These are phyloP conservation scores for Morone saxatilis DNA, from an alignment of 2,113 vertebrate species.

Conservation along the genomic window DNA sequence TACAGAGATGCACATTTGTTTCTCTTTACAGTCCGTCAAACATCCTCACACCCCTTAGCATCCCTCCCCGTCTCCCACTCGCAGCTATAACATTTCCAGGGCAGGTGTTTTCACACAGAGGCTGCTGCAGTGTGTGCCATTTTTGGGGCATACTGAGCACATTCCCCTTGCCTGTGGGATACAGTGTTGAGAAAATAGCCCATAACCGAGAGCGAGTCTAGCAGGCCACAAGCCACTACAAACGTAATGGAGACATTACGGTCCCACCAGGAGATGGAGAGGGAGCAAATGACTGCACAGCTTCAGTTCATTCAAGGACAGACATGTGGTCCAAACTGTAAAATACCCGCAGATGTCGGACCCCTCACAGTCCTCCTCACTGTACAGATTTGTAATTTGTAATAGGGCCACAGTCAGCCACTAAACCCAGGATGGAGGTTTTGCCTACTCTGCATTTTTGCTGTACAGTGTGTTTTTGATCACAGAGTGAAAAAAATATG, in stretches of 20 bases:
- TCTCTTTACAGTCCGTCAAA: conserved; percentile 21
- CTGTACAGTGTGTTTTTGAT: neutral
- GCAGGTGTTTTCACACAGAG: conserved; percentile 55
- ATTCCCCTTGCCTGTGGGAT: conserved; percentile 56
- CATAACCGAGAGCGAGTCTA: conserved; percentile 47
- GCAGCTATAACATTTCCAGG: conserved; percentile 33
- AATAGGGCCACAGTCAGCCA: neutral
- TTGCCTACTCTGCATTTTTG: neutral
- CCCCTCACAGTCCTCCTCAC: neutral
- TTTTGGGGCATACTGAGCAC: conserved; percentile 36
- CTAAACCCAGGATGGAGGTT: neutral
- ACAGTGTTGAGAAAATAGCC: conserved; percentile 58
- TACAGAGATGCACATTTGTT: conserved; percentile 6
- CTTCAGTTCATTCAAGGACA: conserved; percentile 54
- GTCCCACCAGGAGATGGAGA: conserved; percentile 55
- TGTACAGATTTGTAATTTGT: neutral
- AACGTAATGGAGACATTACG: conserved; percentile 62
- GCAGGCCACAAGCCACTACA: conserved; percentile 59
- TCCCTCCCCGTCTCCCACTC: conserved; percentile 25
- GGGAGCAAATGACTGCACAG: conserved; percentile 49
- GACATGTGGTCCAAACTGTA: conserved; percentile 50
- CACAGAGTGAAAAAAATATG: neutral
- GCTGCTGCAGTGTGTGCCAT: conserved; percentile 38
- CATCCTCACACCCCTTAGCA: conserved; percentile 2
- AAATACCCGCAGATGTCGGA: conserved; percentile 36